A percentile compares a stretch with the other conserved stretches of the same genome.
phyloP scores from a whole-genome alignment of 2,113 vertebrate species.

The Notarius quadriscutis region DNA sequence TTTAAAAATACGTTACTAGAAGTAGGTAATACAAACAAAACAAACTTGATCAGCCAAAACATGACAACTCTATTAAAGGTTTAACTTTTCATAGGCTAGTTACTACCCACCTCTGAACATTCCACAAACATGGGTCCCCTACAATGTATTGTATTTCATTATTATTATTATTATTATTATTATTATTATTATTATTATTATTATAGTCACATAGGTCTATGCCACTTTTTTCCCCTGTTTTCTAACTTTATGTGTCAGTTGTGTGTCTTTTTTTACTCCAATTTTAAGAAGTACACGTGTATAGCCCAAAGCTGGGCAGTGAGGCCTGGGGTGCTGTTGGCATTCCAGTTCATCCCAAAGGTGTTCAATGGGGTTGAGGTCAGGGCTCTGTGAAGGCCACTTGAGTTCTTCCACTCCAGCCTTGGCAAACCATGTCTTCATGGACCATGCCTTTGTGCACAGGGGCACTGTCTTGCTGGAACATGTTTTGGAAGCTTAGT shows the following conservation, averaged over 20 bases:
- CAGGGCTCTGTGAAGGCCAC: background rate
- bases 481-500: background rate
- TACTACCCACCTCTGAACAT: slow-evolving; percentile 14
- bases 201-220: background rate
- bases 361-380: background rate
- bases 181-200: background rate
- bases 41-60: background rate
- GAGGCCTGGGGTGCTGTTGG: background rate
- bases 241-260: background rate
- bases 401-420: background rate
- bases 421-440: background rate
- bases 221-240: background rate
- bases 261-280: background rate
- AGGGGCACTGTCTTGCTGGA: background rate
- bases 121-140: background rate
- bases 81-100: background rate
- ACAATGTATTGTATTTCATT: background rate
- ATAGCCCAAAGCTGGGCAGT: background rate
- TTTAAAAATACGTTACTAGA: background rate
- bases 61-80: background rate
- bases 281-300: background rate
- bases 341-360: no score
- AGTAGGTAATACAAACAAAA: background rate
- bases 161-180: background rate
- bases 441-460: background rate